These are phyloP conservation scores for Scortum barcoo DNA, from an alignment of 2,113 vertebrate genomes.

Conservation along the genomic window DNA sequence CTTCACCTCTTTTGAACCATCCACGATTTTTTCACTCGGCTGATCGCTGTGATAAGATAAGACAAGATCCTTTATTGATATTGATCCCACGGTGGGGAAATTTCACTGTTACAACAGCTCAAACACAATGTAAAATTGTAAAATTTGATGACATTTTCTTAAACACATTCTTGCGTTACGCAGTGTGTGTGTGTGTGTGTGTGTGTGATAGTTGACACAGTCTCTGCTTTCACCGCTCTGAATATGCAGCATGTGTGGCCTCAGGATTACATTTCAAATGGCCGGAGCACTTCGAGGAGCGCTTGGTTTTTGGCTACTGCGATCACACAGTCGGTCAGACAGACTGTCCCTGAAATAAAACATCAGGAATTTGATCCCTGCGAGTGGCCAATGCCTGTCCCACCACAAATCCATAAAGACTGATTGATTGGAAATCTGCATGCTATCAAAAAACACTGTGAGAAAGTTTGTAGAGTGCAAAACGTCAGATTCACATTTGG, in stretches of 20 bases:
- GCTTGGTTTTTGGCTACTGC: conserved; percentile 38
- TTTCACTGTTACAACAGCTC: too few relatives aligned
- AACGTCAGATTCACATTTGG: not conserved
- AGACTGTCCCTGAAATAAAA: conserved; percentile 36
- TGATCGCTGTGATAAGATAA: conserved; percentile 26
- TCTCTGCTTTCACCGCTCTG: conserved; percentile 37
- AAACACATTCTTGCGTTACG: conserved; percentile 7
- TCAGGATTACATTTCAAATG: conserved; percentile 35
- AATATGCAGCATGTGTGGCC: conserved; percentile 54
- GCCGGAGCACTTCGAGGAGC: conserved; percentile 27
- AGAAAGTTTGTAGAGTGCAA: conserved; percentile 18
- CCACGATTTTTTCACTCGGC: conserved; percentile 31
- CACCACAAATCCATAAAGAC: conserved; percentile 4
- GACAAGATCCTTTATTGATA: too few relatives aligned
- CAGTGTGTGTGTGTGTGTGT: too few relatives aligned
- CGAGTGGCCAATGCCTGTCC: conserved; percentile 7
- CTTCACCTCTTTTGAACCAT: conserved; percentile 35
- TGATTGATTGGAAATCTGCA: not conserved
- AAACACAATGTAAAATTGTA: too few relatives aligned
- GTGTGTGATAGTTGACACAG: conserved; percentile 7
- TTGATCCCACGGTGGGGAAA: too few relatives aligned
- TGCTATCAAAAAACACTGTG: not conserved
- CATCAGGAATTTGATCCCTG: conserved; percentile 22
- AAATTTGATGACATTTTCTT: conserved; percentile 35
- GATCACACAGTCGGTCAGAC: conserved; percentile 22